Evolutionary conservation across 2,797 vertebrate species (phyloP).

Genomic region (Rachycentron canadum): DNA sequence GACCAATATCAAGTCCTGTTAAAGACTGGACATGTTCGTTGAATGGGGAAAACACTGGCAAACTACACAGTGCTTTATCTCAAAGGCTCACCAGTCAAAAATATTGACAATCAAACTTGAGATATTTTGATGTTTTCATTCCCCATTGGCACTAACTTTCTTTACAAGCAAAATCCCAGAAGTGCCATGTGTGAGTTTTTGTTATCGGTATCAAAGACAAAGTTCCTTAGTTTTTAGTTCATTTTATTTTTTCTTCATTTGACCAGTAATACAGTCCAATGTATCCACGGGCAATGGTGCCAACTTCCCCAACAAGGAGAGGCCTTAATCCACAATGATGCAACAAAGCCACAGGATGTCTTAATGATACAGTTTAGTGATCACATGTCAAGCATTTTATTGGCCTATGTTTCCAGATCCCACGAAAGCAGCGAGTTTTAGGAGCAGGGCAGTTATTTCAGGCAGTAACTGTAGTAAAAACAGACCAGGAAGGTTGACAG

Average conservation of each 20-base stretch:
- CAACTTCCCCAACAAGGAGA: neutral
- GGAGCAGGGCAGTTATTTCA: conserved; percentile 32
- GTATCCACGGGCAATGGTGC: neutral
- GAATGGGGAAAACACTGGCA: neutral
- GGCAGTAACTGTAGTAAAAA: conserved; percentile 21
- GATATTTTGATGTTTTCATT: neutral
- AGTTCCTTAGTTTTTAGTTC: neutral
- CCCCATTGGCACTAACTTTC: neutral
- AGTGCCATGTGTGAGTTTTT: neutral
- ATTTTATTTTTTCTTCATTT: neutral
- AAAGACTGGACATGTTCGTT: neutral
- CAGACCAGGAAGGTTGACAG: conserved; percentile 14
- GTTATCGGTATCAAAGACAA: neutral
- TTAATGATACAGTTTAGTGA: conserved; percentile 2
- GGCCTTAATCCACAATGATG: neutral
- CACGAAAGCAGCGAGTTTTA: conserved; percentile 12
- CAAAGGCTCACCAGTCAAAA: neutral
- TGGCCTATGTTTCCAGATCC: conserved; percentile 12
- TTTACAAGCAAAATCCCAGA: neutral
- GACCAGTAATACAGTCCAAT: neutral
- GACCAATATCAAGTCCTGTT: neutral
- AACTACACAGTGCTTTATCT: neutral
- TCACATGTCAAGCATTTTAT: neutral
- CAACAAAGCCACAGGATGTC: conserved; percentile 26
- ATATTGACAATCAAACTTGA: neutral